Base-by-base conservation (phyloP, 53 echinoderm and acorn worm genomes). In the Paracentrotus lividus region DNA sequence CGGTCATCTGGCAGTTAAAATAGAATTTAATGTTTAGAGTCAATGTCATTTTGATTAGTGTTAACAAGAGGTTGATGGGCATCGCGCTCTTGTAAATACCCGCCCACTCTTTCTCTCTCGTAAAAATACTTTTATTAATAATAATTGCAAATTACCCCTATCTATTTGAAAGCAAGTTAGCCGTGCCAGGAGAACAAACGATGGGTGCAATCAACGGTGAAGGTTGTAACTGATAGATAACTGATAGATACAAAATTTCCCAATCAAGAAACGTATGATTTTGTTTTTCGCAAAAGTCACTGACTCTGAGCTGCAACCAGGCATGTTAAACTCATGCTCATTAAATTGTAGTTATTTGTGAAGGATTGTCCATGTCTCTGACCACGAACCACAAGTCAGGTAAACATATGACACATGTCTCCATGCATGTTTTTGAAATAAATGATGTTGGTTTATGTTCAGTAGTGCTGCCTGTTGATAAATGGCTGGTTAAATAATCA, bases 71-170 rank as follows among this genome's bases (percentile, higher is more conserved):
- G 12, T 38, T 69, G 69, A 69, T 14, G 16, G 69, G 45, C 56
- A 53, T 20, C 56, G 6, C 51, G 33, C 57, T 23, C 56, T 56
- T 26, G 40, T 69, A 40, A 72, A 18, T 38, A 40, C 2, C 72
- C 72, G 18, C 72, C 55, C 53, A 55, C 86, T 55, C 57, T 3
- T 49, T 40, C 47, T 47, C 47, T 42, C 49, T 81, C 47, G 47
- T 45, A 26, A 81, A n/a, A 81, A n/a, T 8, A 81, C 47, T 23
- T 23, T 81, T 81, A 81, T 81, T 81, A 23, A 81, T 81, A 81
- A 81, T 81, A 10, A 81, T 47, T 12, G 81, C 26, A 45, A 24
- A 57, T 47, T 81, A 20, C 44, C 47, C 81, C 81, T 16, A 47
- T 81, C 81, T 81, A 81, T 81, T 81, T 5, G 45, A 45, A n/a